Evolutionary conservation across 2,797 vertebrate genomes (phyloP).

Genomic region (Hippopotamyrus pictus): DNA sequence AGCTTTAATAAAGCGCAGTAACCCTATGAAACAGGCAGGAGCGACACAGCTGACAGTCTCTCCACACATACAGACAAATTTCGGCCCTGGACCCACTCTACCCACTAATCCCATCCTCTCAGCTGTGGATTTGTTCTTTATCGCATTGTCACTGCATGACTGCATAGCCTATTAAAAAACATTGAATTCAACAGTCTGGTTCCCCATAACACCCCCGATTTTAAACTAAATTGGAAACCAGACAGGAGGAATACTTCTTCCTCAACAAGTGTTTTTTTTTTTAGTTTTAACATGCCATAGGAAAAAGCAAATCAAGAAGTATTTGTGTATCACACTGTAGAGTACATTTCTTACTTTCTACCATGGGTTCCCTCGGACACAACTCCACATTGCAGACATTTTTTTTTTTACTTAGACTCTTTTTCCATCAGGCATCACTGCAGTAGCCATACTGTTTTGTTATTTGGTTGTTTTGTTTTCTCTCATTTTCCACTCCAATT

Average conservation of each 20-base stretch:
- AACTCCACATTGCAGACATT: neutral
- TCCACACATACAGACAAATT: neutral
- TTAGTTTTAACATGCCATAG: neutral
- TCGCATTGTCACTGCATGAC: conserved; percentile 19
- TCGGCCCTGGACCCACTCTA: neutral
- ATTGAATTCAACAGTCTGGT: conserved; percentile 17
- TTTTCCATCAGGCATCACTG: neutral
- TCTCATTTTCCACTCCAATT: neutral
- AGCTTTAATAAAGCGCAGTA: neutral
- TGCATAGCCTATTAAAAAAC: conserved; percentile 15
- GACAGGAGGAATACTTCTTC: neutral
- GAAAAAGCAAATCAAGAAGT: neutral
- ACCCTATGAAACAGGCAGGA: neutral
- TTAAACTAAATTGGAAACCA: neutral
- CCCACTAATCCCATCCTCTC: conserved; percentile 16
- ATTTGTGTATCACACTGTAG: neutral
- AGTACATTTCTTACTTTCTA: neutral
- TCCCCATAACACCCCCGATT: neutral
- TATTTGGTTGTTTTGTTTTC: neutral
- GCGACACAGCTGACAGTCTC: neutral
- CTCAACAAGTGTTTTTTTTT: neutral
- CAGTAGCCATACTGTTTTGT: neutral
- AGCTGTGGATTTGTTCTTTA: conserved; percentile 13
- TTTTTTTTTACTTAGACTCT: neutral
- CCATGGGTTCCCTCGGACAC: neutral